Evolutionary conservation across 2,113 vertebrate species (phyloP), one percentile per base, ranked within the genome.

Genomic region (Meleagris gallopavo): DNA sequence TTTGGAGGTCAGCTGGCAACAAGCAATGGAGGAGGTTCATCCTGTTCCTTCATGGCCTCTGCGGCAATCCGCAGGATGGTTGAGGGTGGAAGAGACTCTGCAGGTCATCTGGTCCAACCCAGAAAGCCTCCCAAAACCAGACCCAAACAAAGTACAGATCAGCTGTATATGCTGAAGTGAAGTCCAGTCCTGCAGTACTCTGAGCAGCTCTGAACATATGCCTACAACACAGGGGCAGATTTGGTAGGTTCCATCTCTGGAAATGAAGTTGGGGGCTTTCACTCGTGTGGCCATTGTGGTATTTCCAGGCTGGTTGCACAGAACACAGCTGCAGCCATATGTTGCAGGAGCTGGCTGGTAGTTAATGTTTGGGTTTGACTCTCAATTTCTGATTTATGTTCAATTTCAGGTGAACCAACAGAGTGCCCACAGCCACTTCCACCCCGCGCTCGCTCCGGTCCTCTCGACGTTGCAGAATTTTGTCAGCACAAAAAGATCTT

Each of bases 321-420:
- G 62, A 50, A 67, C 77, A 45, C 84, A 88, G 81, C 87, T 92
- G 93, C 1, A 0, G 60, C 71, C 4, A 0, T 57, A 24, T 46
- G 85, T 32, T 30, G 1, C 20, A 4, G 45, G 25, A n/a, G 9
- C 72, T 52, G 50, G 8, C 55, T 83, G 34, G 18, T 58, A 71
- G 40, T 64, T 64, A 80, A 70, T 4, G 1, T 86, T 70, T 57
- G 73, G 52, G n/a, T 84, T 93, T 78, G 55, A 61, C 78, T 89
- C 77, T 52, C 2, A 4, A 34, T 6, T 83, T 83, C 67, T 79
- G 6, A 16, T 93, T 81, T 65, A 0, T 86, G 84, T 94, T 92
- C 16, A 27, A 77, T 90, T 92, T n/a, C 96, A 99, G 99, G 96
- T 94, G 15, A 98, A 96, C 95, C 98, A 98, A 2, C 93, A 96